Percentiles rank a stretch among this genome's conserved stretches.
phyloP scores from a whole-genome alignment of 2,797 vertebrate genomes.

The Myotis findleyi region DNA sequence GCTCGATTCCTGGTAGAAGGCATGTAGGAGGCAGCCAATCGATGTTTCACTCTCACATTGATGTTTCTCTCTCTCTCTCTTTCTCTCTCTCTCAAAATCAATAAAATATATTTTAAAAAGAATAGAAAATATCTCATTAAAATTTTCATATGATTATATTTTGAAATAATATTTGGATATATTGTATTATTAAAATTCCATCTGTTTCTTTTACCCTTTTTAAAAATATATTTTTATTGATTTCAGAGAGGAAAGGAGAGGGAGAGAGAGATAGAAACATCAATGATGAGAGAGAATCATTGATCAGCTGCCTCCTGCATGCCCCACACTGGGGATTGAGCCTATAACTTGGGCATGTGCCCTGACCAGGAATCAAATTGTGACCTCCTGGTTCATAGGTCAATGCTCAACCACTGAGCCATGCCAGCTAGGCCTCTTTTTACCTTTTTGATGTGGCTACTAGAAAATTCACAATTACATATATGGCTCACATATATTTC shows the following conservation, averaged over 20 bases:
- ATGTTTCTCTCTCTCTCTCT: neutral
- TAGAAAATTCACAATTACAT: slow-evolving; percentile 39
- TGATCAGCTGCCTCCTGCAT: no score
- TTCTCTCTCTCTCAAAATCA: neutral
- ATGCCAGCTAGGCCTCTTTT: neutral
- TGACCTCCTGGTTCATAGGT: neutral
- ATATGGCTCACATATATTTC: neutral
- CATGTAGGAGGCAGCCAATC: neutral
- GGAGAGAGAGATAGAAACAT: no score
- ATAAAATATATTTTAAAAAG: neutral
- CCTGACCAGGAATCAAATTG: no score
- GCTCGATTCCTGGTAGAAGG: neutral
- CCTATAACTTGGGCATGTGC: no score
- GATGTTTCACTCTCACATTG: neutral
- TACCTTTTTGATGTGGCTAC: neutral
- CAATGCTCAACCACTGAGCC: neutral
- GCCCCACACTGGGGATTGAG: no score
- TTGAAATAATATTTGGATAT: slow-evolving; percentile 16
- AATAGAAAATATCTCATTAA: slow-evolving; percentile 14
- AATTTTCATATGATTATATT: neutral
- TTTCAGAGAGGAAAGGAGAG: neutral
- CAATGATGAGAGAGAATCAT: no score
- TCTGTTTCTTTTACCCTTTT: neutral
- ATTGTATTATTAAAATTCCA: neutral
- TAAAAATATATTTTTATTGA: neutral